A percentile compares a stretch with the other conserved stretches of the same genome.
Conservation (phyloP, 2,113 vertebrate species). For the Sylvia atricapilla region DNA sequence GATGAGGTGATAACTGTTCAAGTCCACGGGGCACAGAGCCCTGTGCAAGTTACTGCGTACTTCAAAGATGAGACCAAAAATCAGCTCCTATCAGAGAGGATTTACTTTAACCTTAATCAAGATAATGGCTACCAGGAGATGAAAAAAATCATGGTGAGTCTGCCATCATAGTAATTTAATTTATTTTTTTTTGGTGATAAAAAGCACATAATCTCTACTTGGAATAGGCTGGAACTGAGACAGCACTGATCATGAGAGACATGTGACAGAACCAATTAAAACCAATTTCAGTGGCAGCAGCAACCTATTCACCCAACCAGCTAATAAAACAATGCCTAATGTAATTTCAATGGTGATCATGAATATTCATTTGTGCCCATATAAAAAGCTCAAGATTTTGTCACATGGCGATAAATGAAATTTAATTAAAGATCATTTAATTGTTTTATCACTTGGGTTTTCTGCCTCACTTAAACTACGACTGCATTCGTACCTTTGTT, state of each 20-base stretch:
- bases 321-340: background rate
- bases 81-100: constrained; percentile 6
- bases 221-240: background rate
- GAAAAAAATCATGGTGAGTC: constrained; percentile 65
- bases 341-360: background rate
- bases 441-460: background rate
- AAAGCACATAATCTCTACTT: background rate
- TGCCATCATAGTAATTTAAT: background rate
- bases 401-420: background rate
- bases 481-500: background rate
- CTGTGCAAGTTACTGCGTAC: constrained; percentile 19
- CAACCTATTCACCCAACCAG: background rate
- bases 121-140: constrained; percentile 63
- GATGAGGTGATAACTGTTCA: constrained; percentile 66
- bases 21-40: constrained; percentile 42
- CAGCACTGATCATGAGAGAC: background rate
- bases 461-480: background rate
- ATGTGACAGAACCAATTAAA: background rate
- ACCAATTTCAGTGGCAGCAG: background rate
- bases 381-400: background rate
- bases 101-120: constrained; percentile 35
- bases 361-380: background rate
- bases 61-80: background rate
- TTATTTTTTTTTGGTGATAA: background rate
- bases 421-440: background rate